Percentiles rank a stretch among this genome's conserved stretches.
Evolutionary conservation across 2,797 vertebrate species (phyloP).

Genomic region (Triplophysa yarkandensis): DNA sequence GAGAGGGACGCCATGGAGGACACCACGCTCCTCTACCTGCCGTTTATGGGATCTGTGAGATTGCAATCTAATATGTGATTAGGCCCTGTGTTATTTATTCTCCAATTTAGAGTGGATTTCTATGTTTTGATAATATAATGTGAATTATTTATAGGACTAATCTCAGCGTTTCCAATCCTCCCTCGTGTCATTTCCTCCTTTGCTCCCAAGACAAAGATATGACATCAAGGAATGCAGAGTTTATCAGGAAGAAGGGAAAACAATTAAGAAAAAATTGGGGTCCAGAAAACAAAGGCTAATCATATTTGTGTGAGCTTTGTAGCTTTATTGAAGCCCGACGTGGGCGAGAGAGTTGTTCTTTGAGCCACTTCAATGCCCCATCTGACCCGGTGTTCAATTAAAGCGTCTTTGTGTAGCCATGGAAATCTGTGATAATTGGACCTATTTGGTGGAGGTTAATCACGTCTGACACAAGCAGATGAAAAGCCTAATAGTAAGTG

Average conservation of each 20-base stretch:
- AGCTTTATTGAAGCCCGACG: slow-evolving; percentile 13
- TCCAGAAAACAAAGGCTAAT: slow-evolving; percentile 21
- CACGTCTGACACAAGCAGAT: slow-evolving; percentile 54
- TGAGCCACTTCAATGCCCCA: slow-evolving; percentile 31
- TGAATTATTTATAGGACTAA: slow-evolving; percentile 56
- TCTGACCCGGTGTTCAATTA: slow-evolving; percentile 46
- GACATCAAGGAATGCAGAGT: slow-evolving; percentile 3
- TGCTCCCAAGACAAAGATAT: slow-evolving; percentile 45
- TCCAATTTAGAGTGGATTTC: slow-evolving; percentile 46
- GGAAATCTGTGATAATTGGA: slow-evolving; percentile 84
- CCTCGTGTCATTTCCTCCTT: slow-evolving; percentile 41
- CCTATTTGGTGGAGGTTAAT: slow-evolving; percentile 80
- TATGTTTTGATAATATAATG: slow-evolving; percentile 54
- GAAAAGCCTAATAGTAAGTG: slow-evolving; percentile 46
- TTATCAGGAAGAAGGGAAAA: not conserved
- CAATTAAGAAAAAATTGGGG: slow-evolving; percentile 4
- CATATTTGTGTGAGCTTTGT: slow-evolving; percentile 1
- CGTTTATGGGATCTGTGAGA: slow-evolving; percentile 48
- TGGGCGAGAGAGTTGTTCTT: slow-evolving; percentile 5
- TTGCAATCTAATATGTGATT: slow-evolving; percentile 59
- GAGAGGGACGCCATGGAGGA: slow-evolving; percentile 29
- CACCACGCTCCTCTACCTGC: slow-evolving; percentile 38
- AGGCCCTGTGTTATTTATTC: slow-evolving; percentile 52
- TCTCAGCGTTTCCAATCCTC: slow-evolving; percentile 45
- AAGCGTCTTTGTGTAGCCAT: slow-evolving; percentile 60